Conservation (phyloP, 2,113 vertebrate genomes). For the Nannobrachium achirus region DNA sequence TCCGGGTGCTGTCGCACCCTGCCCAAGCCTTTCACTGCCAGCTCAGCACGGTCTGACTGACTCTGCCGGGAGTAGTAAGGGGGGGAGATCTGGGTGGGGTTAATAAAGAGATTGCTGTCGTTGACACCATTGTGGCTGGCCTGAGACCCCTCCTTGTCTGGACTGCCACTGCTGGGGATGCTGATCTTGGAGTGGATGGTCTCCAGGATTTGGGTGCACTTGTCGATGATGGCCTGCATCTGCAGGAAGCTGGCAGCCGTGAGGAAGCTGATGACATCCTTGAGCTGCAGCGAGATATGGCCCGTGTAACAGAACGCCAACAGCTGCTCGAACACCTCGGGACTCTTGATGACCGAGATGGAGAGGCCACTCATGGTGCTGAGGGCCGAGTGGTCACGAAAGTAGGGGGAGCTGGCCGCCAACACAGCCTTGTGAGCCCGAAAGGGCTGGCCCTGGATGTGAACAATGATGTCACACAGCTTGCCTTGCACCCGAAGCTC, state of each 20-base stretch:
- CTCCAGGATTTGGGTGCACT: slow-evolving; percentile 97
- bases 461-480: slow-evolving; percentile 97
- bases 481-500: slow-evolving; percentile 96
- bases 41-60: slow-evolving; percentile 82
- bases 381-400: slow-evolving; percentile 96
- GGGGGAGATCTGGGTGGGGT: slow-evolving; percentile 96
- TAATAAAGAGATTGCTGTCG: slow-evolving; percentile 90
- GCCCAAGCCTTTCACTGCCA: slow-evolving; percentile 76
- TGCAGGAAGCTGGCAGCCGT: slow-evolving; percentile 98
- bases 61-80: slow-evolving; percentile 89
- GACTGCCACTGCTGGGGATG: slow-evolving; percentile 84
- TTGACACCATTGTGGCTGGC: slow-evolving; percentile 88
- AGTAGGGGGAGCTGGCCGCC: slow-evolving; percentile 97
- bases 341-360: slow-evolving; percentile 97
- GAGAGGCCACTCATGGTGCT: slow-evolving; percentile 99
- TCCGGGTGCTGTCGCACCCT: slow-evolving; percentile 84
- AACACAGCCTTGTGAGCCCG: slow-evolving; percentile 96
- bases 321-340: slow-evolving; percentile 96
- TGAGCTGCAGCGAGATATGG: slow-evolving; percentile 95
- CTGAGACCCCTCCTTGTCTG: slow-evolving; percentile 83
- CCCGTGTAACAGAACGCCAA: slow-evolving; percentile 99
- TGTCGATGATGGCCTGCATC: slow-evolving; percentile 98
- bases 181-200: slow-evolving; percentile 97
- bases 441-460: slow-evolving; percentile 98
- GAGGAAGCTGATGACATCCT: slow-evolving; percentile 97